phyloP scores from a whole-genome alignment of 1,140 invertebrate genomes.

The Holcopasites calliopsidis region DNA sequence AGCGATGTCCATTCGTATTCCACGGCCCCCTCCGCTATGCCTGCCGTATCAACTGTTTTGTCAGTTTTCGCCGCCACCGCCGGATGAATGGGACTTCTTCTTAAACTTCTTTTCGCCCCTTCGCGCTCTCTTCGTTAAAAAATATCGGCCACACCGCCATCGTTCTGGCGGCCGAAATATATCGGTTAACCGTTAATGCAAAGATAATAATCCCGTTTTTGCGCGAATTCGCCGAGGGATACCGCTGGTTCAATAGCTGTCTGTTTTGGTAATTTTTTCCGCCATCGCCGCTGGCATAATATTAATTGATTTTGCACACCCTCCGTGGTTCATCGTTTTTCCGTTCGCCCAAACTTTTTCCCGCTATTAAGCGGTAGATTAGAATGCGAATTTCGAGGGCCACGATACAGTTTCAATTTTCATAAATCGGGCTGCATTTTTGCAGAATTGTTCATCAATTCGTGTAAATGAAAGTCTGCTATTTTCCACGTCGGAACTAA shows the following conservation, averaged over 20 bases:
- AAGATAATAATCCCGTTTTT: conserved; percentile 58
- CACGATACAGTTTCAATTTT: too few relatives aligned
- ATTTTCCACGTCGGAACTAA: neutral
- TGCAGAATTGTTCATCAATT: too few relatives aligned
- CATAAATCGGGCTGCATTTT: too few relatives aligned
- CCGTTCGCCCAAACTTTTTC: neutral
- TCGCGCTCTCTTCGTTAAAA: conserved; percentile 70
- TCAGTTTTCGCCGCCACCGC: conserved; percentile 71
- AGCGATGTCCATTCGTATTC: conserved; percentile 73
- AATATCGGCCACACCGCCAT: conserved; percentile 59
- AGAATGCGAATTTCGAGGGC: too few relatives aligned
- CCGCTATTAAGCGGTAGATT: too few relatives aligned
- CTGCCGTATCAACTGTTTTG: conserved; percentile 78
- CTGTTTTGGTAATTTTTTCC: neutral
- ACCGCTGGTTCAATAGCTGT: neutral
- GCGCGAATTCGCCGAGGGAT: neutral
- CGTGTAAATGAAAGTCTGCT: too few relatives aligned
- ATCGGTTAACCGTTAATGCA: conserved; percentile 48
- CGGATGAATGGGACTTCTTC: conserved; percentile 76
- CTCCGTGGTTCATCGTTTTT: neutral
- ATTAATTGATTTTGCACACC: neutral
- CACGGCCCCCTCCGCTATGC: conserved; percentile 69
- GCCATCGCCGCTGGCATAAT: neutral
- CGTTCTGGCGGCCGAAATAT: neutral
- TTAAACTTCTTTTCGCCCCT: conserved; percentile 65